A percentile compares a stretch with the other conserved stretches of the same genome.
Conservation (phyloP, 2,888 invertebrate genomes). For the Drosophila bunnanda region DNA sequence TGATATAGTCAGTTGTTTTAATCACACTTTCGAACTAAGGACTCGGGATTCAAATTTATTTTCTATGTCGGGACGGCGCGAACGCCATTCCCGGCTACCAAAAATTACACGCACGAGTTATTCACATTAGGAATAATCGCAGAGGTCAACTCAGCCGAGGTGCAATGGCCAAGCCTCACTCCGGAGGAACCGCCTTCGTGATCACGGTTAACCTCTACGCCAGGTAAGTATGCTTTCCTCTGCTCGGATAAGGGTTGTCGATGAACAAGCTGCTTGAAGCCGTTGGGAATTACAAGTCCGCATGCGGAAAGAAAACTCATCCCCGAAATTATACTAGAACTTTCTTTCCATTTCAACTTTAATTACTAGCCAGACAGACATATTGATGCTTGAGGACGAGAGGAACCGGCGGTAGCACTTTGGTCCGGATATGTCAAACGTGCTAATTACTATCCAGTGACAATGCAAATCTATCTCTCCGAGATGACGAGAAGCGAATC, state of each 20-base stretch:
- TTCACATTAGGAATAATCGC: conserved; percentile 79
- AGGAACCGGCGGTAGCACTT: too few relatives aligned
- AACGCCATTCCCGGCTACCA: conserved; percentile 88
- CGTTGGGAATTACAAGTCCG: not conserved
- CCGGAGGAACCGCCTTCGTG: conserved; percentile 78
- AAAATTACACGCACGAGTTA: conserved; percentile 86
- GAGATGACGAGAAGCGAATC: too few relatives aligned
- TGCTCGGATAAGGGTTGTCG: not conserved
- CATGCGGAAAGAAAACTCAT: not conserved
- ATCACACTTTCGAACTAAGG: too few relatives aligned
- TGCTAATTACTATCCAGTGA: too few relatives aligned
- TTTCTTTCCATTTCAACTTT: not conserved
- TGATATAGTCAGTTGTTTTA: too few relatives aligned
- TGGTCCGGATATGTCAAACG: too few relatives aligned
- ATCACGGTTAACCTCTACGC: conserved; percentile 83
- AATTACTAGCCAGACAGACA: not conserved
- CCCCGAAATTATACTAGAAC: not conserved
- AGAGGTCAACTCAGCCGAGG: conserved; percentile 74
- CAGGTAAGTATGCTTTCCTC: conserved; percentile 83
- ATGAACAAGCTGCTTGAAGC: not conserved
- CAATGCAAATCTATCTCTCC: too few relatives aligned
- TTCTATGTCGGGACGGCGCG: conserved; percentile 86
- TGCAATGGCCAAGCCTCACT: conserved; percentile 77
- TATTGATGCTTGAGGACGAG: too few relatives aligned
- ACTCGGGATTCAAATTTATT: conserved; percentile 9